Base-by-base conservation (phyloP, 1,140 invertebrate species). In the Bombus polaris region DNA sequence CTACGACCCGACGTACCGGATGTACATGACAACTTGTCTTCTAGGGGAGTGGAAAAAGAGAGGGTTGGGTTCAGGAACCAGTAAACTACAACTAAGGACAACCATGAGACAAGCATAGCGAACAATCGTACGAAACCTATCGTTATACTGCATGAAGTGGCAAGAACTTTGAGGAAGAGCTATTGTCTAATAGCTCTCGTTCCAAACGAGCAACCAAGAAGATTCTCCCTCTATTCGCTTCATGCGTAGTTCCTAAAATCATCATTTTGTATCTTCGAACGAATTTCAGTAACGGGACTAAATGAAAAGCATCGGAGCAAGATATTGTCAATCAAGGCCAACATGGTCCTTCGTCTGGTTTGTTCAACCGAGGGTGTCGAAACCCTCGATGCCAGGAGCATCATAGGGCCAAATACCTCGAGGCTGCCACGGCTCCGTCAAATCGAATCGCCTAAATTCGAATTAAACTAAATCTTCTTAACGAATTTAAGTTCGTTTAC, bases 241-340 rank as follows among this genome's bases (percentile, higher is more conserved):
- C 13, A 62, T 22, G 18, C 28, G 3, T 62, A 28, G 28, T 62
- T 22, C 18, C 18, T 8, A 42, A 62, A n/a, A 18, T 35, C 32
- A 15, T 77, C 66, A 22, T 28, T 59, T 37, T 28, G 12, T 59
- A 53, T 66, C 32, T 59, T 6, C 71, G 62, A 28, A 12, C 37
- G 25, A 81, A 57, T 57, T 47, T 35, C 66, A 3, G 39, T 75
- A 73, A 74, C 53, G 47, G n/a, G 15, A 44, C 47, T 39, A 66
- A 53, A 74, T 44, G 37, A 59, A 66, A 88, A 59, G 83, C 77
- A 78, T 53, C 68, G 81, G 44, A 42, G 89, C 89, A 74, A 73
- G 89, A 85, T 90, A 90, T 90, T 88, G 81, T 90, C 87, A 88
- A 90, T 90, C 89, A 90, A 72, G 71, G n/a, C 28, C 77, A 81